phyloP scores from a whole-genome alignment of 1,140 invertebrate genomes.

The Heliconius melpomene region DNA sequence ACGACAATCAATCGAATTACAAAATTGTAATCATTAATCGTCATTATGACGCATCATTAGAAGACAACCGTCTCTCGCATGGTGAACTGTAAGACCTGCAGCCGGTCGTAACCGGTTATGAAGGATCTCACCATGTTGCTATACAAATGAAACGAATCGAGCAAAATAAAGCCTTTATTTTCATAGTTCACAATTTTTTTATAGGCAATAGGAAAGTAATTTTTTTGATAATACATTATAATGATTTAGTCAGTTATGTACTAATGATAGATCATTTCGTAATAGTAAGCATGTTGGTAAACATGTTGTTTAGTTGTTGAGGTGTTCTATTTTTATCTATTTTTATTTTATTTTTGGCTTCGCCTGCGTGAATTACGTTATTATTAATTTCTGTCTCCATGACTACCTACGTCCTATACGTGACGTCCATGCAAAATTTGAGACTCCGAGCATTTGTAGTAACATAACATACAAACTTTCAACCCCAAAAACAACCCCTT shows the following conservation, averaged over 20 bases:
- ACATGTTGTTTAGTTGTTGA: too few species aligned
- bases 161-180: background rate
- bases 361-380: too few species aligned
- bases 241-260: background rate
- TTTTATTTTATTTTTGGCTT: too few species aligned
- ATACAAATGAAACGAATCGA: slow-evolving; percentile 12
- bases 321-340: too few species aligned
- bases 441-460: too few species aligned
- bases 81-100: background rate
- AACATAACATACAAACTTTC: too few species aligned
- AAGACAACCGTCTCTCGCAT: slow-evolving; percentile 10
- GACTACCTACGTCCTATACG: too few species aligned
- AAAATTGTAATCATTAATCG: background rate
- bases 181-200: background rate
- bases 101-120: slow-evolving; percentile 11
- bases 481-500: too few species aligned
- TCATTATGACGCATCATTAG: slow-evolving; percentile 11
- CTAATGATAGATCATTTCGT: background rate
- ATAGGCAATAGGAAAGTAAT: background rate
- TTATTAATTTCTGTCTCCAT: too few species aligned
- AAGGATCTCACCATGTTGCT: background rate
- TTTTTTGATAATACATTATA: background rate
- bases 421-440: too few species aligned
- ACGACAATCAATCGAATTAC: background rate
- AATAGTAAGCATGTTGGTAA: too few species aligned